Conservation (phyloP, 2,113 vertebrate species). For the Pandion haliaetus region DNA sequence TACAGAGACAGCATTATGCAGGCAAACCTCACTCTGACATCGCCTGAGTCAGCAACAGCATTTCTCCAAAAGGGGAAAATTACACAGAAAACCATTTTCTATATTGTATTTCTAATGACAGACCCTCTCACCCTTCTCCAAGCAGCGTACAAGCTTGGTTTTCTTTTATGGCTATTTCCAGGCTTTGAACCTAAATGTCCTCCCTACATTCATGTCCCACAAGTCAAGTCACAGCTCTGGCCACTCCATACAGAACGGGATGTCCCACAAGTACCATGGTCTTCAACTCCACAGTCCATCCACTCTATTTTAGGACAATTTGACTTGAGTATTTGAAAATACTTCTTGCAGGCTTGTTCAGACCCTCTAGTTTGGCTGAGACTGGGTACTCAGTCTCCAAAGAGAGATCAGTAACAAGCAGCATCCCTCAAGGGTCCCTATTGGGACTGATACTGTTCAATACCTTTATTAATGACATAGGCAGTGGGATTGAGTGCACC, state of each 20-base stretch:
- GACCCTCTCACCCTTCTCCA: background rate
- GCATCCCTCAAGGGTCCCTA: background rate
- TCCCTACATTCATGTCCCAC: background rate
- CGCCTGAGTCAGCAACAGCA: background rate
- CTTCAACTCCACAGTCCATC: background rate
- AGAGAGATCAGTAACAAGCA: background rate
- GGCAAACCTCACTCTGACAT: background rate
- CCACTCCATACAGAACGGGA: accelerated
- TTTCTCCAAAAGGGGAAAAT: background rate
- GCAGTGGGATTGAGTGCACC: background rate
- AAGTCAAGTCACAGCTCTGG: background rate
- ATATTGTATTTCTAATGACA: background rate
- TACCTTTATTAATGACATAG: background rate
- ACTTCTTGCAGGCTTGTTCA: background rate
- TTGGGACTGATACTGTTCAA: background rate
- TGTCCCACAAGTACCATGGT: too few species aligned
- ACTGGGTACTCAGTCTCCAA: background rate
- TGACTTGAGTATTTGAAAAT: background rate
- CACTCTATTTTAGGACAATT: background rate
- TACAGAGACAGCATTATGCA: background rate
- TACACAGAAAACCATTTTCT: background rate
- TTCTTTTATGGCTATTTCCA: background rate
- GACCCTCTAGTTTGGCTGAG: background rate
- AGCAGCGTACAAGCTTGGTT: background rate
- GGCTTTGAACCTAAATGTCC: background rate